Conservation (phyloP, 2,888 invertebrate genomes). For the Chirona hameri region DNA sequence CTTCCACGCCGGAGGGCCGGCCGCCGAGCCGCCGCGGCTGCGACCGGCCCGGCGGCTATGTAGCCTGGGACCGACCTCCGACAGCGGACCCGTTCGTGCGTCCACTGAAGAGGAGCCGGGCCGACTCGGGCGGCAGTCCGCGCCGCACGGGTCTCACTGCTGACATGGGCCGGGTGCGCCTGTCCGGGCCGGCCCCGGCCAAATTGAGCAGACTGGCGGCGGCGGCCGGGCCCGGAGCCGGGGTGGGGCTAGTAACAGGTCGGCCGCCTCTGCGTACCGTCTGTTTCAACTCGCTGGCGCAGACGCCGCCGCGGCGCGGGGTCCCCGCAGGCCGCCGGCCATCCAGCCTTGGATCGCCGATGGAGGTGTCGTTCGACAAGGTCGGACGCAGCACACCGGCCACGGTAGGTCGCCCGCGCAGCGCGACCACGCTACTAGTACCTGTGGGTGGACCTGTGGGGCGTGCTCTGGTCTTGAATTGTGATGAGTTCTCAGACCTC, state of each 20-base stretch:
- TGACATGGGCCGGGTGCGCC: conserved; percentile 13
- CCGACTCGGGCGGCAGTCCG: conserved; percentile 33
- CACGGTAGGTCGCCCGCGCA: neutral
- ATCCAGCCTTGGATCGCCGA: neutral
- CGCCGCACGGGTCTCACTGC: conserved; percentile 33
- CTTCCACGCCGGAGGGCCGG: neutral
- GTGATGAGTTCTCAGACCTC: too few relatives aligned
- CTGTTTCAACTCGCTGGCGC: neutral
- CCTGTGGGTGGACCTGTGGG: too few relatives aligned
- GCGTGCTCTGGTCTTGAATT: too few relatives aligned
- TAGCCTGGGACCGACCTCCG: conserved; percentile 30
- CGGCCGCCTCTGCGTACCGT: conserved; percentile 24
- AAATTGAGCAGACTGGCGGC: too few relatives aligned
- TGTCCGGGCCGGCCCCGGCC: neutral
- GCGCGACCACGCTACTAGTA: too few relatives aligned
- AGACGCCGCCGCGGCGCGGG: neutral
- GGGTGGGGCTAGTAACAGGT: too few relatives aligned
- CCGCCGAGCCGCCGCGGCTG: conserved; percentile 24
- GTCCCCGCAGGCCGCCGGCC: neutral
- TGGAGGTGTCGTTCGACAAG: conserved; percentile 5
- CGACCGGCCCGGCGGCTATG: conserved; percentile 24
- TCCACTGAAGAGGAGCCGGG: neutral
- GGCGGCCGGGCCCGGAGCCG: neutral
- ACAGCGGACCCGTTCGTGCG: conserved; percentile 23
- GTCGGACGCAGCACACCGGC: neutral